Evolutionary conservation across 1,140 invertebrate genomes (phyloP), one percentile per base, ranked within the genome.

Genomic region (Zaprionus gabonicus): DNA sequence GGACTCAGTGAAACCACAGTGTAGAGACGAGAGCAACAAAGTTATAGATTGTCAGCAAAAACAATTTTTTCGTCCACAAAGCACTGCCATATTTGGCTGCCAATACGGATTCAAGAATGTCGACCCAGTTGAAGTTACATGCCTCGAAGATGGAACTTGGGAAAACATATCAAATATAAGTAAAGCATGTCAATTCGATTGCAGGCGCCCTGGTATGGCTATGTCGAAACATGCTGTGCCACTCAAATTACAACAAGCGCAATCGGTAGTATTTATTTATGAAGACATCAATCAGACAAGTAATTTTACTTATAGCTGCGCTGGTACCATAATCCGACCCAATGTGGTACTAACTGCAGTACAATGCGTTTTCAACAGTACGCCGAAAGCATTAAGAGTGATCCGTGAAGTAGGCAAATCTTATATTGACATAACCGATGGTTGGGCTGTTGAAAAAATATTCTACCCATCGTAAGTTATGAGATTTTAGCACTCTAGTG

Each of bases 311-410:
- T 23, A 44, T 20, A 2, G 0, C 15, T 77, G 77, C 51, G 12
- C 2, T 10, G 77, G 77, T 4, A 31, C 17, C n/a, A n/a, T 76
- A 9, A 38, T 76, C 6, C 41, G 13, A 0, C n/a, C 34, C 1
- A 63, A 79, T 25, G 4, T 68, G 0, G 53, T 72, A 3, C 3
- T 79, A 12, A 79, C 77, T 10, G 63, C 67, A 1, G 77, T 51
- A 5, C 74, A 79, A 59, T 79, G 77, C 25, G 28, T 72, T 0
- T 20, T 4, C 23, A 12, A 25, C 13, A 10, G 9, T 13, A 1
- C 1, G 17, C 2, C 9, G 41, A 0, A 5, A 17, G 6, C n/a
- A 17, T 3, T 46, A 20, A 17, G 41, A 46, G 41, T 46, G 6
- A 51, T 51, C 20, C 46, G 46, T 23, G 10, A 51, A 25, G 10